Base-by-base conservation (phyloP, 2,888 invertebrate species). In the Ischnura elegans region DNA sequence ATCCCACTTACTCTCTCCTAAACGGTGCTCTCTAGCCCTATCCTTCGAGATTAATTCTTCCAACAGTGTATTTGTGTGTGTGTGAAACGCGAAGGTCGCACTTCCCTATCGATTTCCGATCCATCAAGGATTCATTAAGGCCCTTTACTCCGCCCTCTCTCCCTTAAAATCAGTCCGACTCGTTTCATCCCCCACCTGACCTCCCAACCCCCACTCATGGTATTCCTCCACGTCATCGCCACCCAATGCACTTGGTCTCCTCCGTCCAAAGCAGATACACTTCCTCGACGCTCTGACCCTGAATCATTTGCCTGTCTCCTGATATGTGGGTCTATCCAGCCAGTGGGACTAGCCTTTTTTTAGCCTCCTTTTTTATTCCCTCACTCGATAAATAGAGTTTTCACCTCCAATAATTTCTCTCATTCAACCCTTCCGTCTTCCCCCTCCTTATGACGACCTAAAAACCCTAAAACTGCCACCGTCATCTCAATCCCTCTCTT, bases 81-180 rank as follows among this genome's bases (percentile, higher is more conserved):
- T 45, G 85, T 43, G 86, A 46, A 86, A 86, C 46, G 86, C 86
- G 45, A 86, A 45, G 86, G 86, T 86, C 86, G 86, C 86, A 86
- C 86, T 86, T 86, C 86, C 86, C 46, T 86, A 86, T 86, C 86
- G 86, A 86, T 86, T 86, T 86, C 86, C 86, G 45, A 86, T 86
- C 86, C 46, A 86, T 86, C 86, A 86, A 86, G 86, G 86, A 86
- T 86, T 86, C 86, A 86, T 86, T 86, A 86, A 86, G 86, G 45
- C n/a, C 46, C 46, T 86, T n/a, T n/a, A 46, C 6, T 46, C 46
- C 46, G 16, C 86, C 86, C 46, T 36, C 16, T n/a, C 85, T 36
- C 45, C 86, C 45, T 46, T 86, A n/a, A 86, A 46, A 43, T 86
- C 86, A n/a, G 46, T 46, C 86, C 86, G 45, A 45, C 85, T 29